Evolutionary conservation across 2,888 invertebrate genomes (phyloP), one percentile per base, ranked within the genome.

Genomic region (Trichopria drosophilae): DNA sequence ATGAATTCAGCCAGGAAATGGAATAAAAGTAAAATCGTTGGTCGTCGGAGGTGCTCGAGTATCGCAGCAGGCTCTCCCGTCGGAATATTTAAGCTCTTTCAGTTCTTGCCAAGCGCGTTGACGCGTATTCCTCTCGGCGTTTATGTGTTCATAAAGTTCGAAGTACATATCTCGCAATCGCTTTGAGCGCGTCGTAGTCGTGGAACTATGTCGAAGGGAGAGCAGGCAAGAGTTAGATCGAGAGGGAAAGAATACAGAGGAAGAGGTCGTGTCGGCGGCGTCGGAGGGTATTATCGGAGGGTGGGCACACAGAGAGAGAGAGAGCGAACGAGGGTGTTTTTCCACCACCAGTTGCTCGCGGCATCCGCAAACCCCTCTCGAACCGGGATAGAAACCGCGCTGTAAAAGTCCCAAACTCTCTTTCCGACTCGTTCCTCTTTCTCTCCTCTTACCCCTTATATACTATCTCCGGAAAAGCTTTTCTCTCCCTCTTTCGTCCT

Each of bases 271-370:
- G 43, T 22, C 18, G 20, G 40, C 18, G 40, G 28, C 22, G 18
- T 28, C 34, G 26, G 42, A 43, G 49, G 40, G 47, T 26, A 48
- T 41, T 40, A 46, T 34, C 39, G 24, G 58, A 56, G 52, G 48
- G 46, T 49, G 43, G 40, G 54, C 56, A 57, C 44, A 53, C 53
- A 57, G 55, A 51, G 61, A 58, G 62, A 61, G 66, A 67, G 68
- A 62, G 67, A 65, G 67, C 64, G 70, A 72, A 71, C 67, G 71
- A 73, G 74, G 73, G 71, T 75, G 75, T 75, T 75, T 75, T 75
- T 75, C 75, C 72, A 74, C 75, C 75, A 75, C 75, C 74, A 75
- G 75, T 75, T 75, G 75, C 75, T 73, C 69, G 68, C 68, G 62
- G 64, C 63, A 62, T 62, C 60, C 66, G 57, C 63, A 63, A 64